Base-by-base conservation (phyloP, 1,140 invertebrate species). In the Polyergus mexicanus region DNA sequence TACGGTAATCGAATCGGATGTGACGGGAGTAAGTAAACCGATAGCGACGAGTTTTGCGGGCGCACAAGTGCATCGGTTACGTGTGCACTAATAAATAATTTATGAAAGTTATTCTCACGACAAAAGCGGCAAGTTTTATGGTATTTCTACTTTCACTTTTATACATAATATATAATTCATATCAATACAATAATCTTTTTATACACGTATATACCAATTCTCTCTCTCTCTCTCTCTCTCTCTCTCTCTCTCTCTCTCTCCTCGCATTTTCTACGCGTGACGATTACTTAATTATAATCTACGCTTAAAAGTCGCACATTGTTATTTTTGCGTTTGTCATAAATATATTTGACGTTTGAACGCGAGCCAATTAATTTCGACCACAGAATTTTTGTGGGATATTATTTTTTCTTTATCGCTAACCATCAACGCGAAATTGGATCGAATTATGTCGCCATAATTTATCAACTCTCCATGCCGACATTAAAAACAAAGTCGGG, bases 41-140 rank as follows among this genome's bases (percentile, higher is more conserved):
- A 28, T 4, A 47, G 88, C 51, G 78, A 72, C 84, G 76, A 41
- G 88, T 85, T 84, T 58, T 41, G 41, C 22, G 56, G 35, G 44
- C n/a, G 22, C 47, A 84, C 62, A 63, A 76, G 68, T 76, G 62
- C 77, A 83, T 74, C 68, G 69, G 60, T 88, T 81, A 62, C 74
- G 51, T 13, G 41, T 51, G 44, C 32, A n/a, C 13, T 38, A 51
- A 89, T 89, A 77, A 86, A 89, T 89, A 77, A 88, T 89, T 88
- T 89, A 89, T 88, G 77, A 88, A 77, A 77, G 69, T 11, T 68
- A 69, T 28, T 60, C 25, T n/a, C 16, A 51, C 44, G 51, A 81
- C 19, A 66, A 81, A 72, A 83, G 25, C 68, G n/a, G 41, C n/a
- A 51, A 51, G 47, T 47, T n/a, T 32, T 63, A 58, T 11, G 25